Percentiles rank a stretch among this genome's conserved stretches.
Evolutionary conservation across 2,888 invertebrate species (phyloP).

Genomic region (Ommatoiulus sabulosus): DNA sequence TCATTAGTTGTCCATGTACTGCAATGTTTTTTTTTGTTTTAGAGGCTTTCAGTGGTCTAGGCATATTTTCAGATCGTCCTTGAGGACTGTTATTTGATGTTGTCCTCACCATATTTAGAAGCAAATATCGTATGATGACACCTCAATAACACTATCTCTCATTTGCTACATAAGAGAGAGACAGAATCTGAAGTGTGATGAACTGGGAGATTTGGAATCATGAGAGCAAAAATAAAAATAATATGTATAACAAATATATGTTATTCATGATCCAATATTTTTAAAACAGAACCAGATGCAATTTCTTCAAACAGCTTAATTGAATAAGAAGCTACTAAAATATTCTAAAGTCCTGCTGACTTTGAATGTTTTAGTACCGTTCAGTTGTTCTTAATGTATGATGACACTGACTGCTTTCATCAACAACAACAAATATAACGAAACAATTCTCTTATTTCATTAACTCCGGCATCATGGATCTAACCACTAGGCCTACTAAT

Average conservation of each 20-base stretch:
- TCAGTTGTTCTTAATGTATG: too few species aligned
- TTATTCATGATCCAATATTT: background rate
- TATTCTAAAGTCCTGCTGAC: too few species aligned
- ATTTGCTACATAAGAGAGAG: background rate
- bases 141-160: background rate
- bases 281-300: background rate
- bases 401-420: too few species aligned
- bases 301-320: too few species aligned
- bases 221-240: background rate
- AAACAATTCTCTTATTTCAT: too few species aligned
- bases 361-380: too few species aligned
- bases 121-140: background rate
- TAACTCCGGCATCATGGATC: too few species aligned
- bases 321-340: too few species aligned
- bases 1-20: background rate
- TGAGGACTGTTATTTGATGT: background rate
- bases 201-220: background rate
- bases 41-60: background rate
- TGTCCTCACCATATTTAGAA: background rate
- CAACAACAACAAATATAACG: too few species aligned
- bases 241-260: too few species aligned
- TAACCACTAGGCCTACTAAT: too few species aligned
- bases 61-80: conserved; percentile 12
- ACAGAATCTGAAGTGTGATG: background rate
- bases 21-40: background rate